Evolutionary conservation across 2,888 invertebrate species (phyloP), one percentile per base, ranked within the genome.

Genomic region (Epinotia demarniana): DNA sequence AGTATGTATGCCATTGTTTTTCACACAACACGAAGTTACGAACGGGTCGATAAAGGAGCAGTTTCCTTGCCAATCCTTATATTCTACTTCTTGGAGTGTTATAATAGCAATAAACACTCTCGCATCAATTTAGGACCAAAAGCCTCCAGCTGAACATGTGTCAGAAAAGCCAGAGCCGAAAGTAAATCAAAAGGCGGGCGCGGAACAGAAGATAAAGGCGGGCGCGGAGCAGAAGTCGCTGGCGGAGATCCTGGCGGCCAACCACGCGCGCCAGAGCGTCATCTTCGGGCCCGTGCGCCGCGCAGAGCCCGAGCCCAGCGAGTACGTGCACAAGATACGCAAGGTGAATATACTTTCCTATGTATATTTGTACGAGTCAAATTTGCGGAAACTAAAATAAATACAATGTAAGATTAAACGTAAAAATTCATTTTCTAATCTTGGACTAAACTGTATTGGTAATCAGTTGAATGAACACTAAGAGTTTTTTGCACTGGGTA

Each of bases 261-360:
- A 94, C 78, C 90, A 90, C 75, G 91, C 92, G 1, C 84, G 94
- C 1, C 89, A 93, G 73, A 94, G 94, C 78, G 94, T 94, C 5
- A 94, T 94, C 27, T 93, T 93, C 8, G 92, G 88, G 11, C 62
- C 91, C 88, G 60, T 84, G 83, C 75, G 80, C 82, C 0, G 68
- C 27, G 33, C 88, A 88, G 58, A 83, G 83, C 16, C 68, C 84
- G 0, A 86, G 84, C 67, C 82, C 85, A 39, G 57, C 64, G 89
- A 89, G 74, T 93, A 92, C 75, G 92, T 94, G 0, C 94, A 94
- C 77, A 94, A 94, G 78, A 94, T 94, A 75, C 86, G 92, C 18
- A 69, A 69, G 68, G 66, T 66, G 2, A 49, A 4, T 16, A 49
- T 49, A 49, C 16, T 6, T 12, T 4, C 4, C 6, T 33, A 33